These are phyloP conservation scores for Poecilia latipinna DNA, from an alignment of 2,113 vertebrate species.

Conservation along the genomic window DNA sequence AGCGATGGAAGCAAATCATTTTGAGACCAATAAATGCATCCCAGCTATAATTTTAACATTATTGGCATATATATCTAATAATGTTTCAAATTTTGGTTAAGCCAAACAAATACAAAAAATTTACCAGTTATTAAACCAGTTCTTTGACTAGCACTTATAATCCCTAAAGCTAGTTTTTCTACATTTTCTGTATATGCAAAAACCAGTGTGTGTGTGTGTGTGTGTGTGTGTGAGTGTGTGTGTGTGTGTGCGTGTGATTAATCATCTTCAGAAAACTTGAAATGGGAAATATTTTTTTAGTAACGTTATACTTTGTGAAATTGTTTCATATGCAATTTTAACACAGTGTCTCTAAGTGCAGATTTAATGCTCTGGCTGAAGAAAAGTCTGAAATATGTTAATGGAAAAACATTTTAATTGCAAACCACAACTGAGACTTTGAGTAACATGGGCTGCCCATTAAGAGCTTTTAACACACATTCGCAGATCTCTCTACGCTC, in stretches of 20 bases:
- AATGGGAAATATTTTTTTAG: too few species aligned
- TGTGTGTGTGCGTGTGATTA: too few species aligned
- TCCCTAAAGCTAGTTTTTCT: too few species aligned
- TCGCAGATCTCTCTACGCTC: constrained; percentile 47
- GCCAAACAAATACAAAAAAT: too few species aligned
- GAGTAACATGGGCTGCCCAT: constrained; percentile 57
- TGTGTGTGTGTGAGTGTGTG: too few species aligned
- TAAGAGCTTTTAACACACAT: constrained; percentile 70
- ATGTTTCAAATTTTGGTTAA: too few species aligned
- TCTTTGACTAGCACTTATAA: too few species aligned
- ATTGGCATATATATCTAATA: neutral
- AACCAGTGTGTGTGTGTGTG: too few species aligned
- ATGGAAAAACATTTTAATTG: constrained; percentile 45
- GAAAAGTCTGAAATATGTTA: constrained; percentile 46
- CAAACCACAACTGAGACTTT: constrained; percentile 53
- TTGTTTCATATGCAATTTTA: constrained; percentile 3
- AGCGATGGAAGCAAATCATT: neutral
- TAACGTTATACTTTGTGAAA: neutral
- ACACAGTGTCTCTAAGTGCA: neutral
- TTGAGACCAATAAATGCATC: neutral
- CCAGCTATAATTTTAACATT: neutral
- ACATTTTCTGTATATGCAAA: too few species aligned
- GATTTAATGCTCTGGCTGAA: constrained; percentile 30
- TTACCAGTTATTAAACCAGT: too few species aligned
- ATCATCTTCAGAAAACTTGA: neutral